Percentiles rank a stretch among this genome's conserved stretches.
These are phyloP conservation scores for Tinea pellionella DNA, from an alignment of 2,888 invertebrate species.

Conservation along the genomic window DNA sequence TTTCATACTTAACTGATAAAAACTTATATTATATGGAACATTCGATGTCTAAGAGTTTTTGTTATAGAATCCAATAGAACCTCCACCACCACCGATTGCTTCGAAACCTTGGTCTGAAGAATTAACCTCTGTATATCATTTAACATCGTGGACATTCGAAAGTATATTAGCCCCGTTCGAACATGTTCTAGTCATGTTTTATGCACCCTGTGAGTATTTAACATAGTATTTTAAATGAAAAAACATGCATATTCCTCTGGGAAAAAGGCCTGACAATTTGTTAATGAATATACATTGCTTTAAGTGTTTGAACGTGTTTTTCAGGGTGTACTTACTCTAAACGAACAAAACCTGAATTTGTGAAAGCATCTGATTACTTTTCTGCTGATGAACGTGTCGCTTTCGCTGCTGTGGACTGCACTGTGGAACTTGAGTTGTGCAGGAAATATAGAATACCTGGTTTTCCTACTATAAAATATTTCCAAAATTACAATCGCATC, in stretches of 20 bases:
- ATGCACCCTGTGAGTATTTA: constrained; percentile 85
- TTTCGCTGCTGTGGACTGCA: constrained; percentile 88
- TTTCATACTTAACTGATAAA: no score
- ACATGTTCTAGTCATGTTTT: constrained; percentile 90
- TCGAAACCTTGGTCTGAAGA: constrained; percentile 85
- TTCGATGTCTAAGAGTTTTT: not conserved
- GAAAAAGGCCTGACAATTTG: no score
- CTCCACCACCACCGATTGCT: constrained; percentile 85
- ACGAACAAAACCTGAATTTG: constrained; percentile 81
- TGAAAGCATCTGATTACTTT: constrained; percentile 78
- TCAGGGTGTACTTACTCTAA: constrained; percentile 94
- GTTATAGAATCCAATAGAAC: constrained; percentile 27
- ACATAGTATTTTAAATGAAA: not conserved
- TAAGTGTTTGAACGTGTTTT: constrained; percentile 18
- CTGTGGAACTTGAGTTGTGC: constrained; percentile 73
- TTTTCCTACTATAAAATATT: constrained; percentile 89
- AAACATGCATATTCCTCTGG: no score
- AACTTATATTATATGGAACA: no score
- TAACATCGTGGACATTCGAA: constrained; percentile 65
- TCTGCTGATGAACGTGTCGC: constrained; percentile 82
- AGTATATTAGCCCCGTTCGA: constrained; percentile 84
- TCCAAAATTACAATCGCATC: constrained; percentile 81
- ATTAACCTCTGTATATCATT: constrained; percentile 78
- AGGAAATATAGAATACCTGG: constrained; percentile 78
- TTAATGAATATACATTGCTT: no score